Percentiles rank a stretch among this genome's conserved stretches.
Evolutionary conservation across 2,113 vertebrate genomes (phyloP).

Genomic region (Eidolon helvum): DNA sequence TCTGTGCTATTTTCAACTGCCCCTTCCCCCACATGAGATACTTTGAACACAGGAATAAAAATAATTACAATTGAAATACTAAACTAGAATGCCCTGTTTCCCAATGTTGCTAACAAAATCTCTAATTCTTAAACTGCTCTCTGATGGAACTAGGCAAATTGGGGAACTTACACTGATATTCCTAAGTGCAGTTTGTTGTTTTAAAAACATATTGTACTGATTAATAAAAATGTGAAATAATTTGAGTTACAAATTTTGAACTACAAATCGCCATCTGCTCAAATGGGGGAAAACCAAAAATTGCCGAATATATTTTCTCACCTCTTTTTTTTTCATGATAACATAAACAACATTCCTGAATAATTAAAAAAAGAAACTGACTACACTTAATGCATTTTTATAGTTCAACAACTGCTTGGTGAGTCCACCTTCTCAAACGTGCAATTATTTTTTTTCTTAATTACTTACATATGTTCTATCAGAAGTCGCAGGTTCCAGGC

Average conservation of each 20-base stretch:
- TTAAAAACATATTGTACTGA: conserved; percentile 87
- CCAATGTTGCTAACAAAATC: conserved; percentile 61
- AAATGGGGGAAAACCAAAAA: conserved; percentile 82
- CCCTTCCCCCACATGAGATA: conserved; percentile 62
- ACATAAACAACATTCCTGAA: conserved; percentile 85
- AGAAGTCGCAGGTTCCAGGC: conserved; percentile 8
- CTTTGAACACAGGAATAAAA: conserved; percentile 73
- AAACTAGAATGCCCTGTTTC: conserved; percentile 57
- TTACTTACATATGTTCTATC: conserved; percentile 67
- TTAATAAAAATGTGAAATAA: conserved; percentile 86
- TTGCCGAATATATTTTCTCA: conserved; percentile 86
- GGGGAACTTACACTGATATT: conserved; percentile 72
- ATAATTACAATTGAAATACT: conserved; percentile 66
- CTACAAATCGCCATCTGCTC: conserved; percentile 85
- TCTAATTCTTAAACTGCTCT: conserved; percentile 70
- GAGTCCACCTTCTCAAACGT: conserved; percentile 70
- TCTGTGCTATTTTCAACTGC: conserved; percentile 59
- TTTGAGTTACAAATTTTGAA: conserved; percentile 85
- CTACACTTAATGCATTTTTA: conserved; percentile 70
- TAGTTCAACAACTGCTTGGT: conserved; percentile 76
- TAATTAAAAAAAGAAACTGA: conserved; percentile 80
- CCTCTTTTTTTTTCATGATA: conserved; percentile 84
- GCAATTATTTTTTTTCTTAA: conserved; percentile 75
- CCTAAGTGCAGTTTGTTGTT: conserved; percentile 75
- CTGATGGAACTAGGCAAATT: conserved; percentile 75